A percentile compares a stretch with the other conserved stretches of the same genome.
These are phyloP conservation scores for Sarcophaga caerulescens DNA, from an alignment of 2,888 invertebrate genomes.

Conservation along the genomic window DNA sequence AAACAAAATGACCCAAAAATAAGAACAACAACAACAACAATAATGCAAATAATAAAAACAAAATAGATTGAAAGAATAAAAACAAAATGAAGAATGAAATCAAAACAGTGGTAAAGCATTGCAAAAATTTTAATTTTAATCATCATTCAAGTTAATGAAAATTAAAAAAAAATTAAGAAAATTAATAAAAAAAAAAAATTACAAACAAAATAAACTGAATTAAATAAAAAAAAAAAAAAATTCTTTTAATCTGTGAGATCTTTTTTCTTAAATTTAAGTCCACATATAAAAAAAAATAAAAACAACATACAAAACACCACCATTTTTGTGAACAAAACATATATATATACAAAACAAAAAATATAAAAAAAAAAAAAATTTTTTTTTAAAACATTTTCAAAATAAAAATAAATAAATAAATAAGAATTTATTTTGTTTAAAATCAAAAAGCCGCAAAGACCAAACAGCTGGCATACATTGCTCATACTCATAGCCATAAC, in stretches of 20 bases:
- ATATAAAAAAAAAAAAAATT: not conserved
- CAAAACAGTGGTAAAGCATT: not conserved
- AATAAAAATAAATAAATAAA: not conserved
- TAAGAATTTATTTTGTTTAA: constrained; percentile 19
- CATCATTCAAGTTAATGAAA: no score
- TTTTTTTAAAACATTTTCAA: not conserved
- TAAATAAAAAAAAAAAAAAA: no score
- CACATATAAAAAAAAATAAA: not conserved
- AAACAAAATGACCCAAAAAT: not conserved
- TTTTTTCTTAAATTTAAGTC: no score
- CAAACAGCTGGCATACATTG: constrained; percentile 59
- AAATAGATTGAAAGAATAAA: constrained; percentile 4
- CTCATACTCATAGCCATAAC: constrained; percentile 31
- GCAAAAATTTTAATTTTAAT: no score
- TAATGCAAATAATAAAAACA: not conserved
- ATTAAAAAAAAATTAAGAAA: no score
- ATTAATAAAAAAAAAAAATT: no score
- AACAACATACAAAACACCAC: no score
- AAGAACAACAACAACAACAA: constrained; percentile 2
- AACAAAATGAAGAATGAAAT: constrained; percentile 34
- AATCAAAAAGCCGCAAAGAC: constrained; percentile 53
- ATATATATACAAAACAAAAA: no score
- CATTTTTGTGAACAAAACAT: not conserved
- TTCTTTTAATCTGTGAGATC: no score
- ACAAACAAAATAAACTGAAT: no score